Evolutionary conservation across 2,888 invertebrate genomes (phyloP), one percentile per base, ranked within the genome.

Genomic region (Clunio marinus): DNA sequence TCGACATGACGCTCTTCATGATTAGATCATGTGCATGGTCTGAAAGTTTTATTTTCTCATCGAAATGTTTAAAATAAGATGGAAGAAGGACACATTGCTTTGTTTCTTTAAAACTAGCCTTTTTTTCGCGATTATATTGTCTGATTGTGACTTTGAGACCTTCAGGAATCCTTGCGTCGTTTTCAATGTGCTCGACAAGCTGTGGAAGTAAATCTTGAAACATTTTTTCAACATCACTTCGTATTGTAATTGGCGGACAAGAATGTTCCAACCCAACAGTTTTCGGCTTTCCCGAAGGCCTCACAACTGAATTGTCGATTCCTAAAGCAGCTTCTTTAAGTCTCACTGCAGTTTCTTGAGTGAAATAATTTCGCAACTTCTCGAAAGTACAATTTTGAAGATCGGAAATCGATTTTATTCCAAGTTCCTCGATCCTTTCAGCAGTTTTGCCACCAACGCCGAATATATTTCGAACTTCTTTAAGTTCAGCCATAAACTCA

Each of bases 241-340:
- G 85, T 2, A 87, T 83, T 72, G 87, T 87, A 62, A 90, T 86
- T 69, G 85, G 84, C 73, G 84, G 86, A 76, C 89, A 90, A 69
- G 89, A 86, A 76, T 91, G 91, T 75, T 91, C 91, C 70, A 91
- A 78, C 20, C 91, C 88, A 73, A 91, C 89, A 70, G 87, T 88
- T 76, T 88, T 88, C 10, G 63, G 91, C 74, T 85, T 87, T 2
- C 89, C 90, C 37, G 86, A 86, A 69, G 86, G 82, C 73, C 89
- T 88, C 1, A 93, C 89, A 65, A 82, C 81, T 70, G 84, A 83
- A 71, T 82, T 81, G 76, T 93, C 93, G 69, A 87, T 84, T n/a
- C 92, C 93, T 77, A 84, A 82, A 71, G 88, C 85, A 73, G 89
- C 81, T 70, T 86, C 84, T 74, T 86, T 84, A 73, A 92, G 79